Evolutionary conservation across 1,140 invertebrate species (phyloP).

Genomic region (Bombus waltoni): DNA sequence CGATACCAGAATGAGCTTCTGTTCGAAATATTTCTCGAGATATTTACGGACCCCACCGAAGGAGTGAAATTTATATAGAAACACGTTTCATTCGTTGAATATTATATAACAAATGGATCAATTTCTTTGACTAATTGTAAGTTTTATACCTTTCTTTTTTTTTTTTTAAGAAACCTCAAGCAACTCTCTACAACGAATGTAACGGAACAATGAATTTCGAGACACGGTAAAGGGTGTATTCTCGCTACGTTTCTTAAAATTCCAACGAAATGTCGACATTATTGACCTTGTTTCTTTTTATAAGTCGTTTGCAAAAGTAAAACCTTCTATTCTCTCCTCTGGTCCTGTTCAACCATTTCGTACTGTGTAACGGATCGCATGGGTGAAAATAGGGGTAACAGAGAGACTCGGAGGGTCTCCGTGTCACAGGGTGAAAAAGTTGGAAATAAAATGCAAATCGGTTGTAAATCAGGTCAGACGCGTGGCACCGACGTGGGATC

Average conservation of each 20-base stretch:
- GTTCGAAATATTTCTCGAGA: too few relatives aligned
- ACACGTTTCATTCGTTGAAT: too few relatives aligned
- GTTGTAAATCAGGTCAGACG: conserved; percentile 73
- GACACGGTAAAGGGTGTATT: background rate
- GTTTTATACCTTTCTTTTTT: background rate
- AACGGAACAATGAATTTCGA: background rate
- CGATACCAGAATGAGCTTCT: too few relatives aligned
- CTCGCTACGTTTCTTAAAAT: background rate
- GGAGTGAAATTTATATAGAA: too few relatives aligned
- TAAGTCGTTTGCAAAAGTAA: background rate
- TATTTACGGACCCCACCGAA: too few relatives aligned
- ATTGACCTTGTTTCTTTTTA: conserved; percentile 55
- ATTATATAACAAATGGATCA: too few relatives aligned
- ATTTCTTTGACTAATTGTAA: background rate
- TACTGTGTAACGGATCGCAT: conserved; percentile 29
- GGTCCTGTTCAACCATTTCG: background rate
- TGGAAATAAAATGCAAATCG: conserved; percentile 55
- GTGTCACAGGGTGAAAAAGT: conserved; percentile 33
- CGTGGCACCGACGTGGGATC: conserved; percentile 61
- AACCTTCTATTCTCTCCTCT: background rate
- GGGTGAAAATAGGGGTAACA: conserved; percentile 29
- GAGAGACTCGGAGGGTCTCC: background rate
- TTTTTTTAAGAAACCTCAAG: background rate
- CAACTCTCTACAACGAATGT: too few relatives aligned
- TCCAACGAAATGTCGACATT: background rate